Conservation (phyloP, 2,888 invertebrate genomes). For the Drosophila anceps region DNA sequence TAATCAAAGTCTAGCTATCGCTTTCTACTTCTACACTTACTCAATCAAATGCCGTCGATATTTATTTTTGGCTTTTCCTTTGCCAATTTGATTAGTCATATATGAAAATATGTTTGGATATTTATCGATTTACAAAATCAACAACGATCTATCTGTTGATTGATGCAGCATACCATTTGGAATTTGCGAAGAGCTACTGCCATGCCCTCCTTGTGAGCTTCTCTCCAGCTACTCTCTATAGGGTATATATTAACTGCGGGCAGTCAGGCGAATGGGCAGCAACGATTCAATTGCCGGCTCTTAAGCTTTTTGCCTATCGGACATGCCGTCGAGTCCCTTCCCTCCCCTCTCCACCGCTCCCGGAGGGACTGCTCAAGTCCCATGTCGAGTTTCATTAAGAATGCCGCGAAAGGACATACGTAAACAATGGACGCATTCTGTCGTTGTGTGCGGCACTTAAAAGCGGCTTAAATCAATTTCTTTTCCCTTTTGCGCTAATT, state of each 20-base stretch:
- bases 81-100: not conserved
- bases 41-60: not conserved
- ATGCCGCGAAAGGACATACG: slow-evolving; percentile 29
- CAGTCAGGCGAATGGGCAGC: slow-evolving; percentile 19
- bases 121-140: too few relatives aligned
- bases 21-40: not conserved
- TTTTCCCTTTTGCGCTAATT: slow-evolving; percentile 50
- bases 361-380: slow-evolving; percentile 36
- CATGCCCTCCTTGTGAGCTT: not conserved
- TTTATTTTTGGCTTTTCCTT: not conserved
- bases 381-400: slow-evolving; percentile 50
- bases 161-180: too few relatives aligned
- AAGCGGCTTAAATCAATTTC: slow-evolving; percentile 58
- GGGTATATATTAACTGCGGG: slow-evolving; percentile 11
- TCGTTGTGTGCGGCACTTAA: slow-evolving; percentile 31
- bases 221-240: not conserved
- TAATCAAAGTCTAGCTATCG: too few relatives aligned
- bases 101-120: too few relatives aligned
- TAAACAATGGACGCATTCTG: slow-evolving; percentile 47
- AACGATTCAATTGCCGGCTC: slow-evolving; percentile 53
- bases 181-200: too few relatives aligned
- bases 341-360: not conserved
- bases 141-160: too few relatives aligned
- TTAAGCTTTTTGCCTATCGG: slow-evolving; percentile 53
- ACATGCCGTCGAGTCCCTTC: slow-evolving; percentile 6